Conservation (phyloP, 2,797 vertebrate genomes). For the Galagoides demidoff region DNA sequence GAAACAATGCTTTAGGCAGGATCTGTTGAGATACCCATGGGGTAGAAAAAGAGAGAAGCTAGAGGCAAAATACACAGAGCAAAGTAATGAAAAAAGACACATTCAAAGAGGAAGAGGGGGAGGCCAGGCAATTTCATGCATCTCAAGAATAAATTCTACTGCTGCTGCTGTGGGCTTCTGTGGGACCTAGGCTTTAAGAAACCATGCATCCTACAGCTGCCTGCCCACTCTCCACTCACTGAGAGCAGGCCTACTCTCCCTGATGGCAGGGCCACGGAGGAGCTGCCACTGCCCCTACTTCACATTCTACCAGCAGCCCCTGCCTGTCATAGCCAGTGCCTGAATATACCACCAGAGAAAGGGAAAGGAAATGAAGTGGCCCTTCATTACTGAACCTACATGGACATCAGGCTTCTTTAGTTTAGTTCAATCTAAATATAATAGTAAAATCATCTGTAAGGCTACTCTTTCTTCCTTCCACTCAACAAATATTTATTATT, state of each 20-base stretch:
- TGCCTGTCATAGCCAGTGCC: background rate
- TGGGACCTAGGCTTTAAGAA: background rate
- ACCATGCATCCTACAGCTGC: background rate
- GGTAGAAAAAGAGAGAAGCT: background rate
- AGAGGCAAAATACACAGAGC: too few relatives aligned
- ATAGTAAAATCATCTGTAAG: background rate
- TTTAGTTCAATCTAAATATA: slow-evolving; percentile 11
- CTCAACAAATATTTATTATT: slow-evolving; percentile 30
- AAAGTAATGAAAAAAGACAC: too few relatives aligned
- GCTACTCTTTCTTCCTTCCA: background rate
- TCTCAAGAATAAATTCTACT: background rate
- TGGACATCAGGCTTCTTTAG: slow-evolving; percentile 18
- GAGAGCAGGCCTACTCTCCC: background rate
- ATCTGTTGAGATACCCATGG: background rate
- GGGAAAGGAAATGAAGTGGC: background rate
- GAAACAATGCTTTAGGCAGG: background rate
- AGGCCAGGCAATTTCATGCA: background rate
- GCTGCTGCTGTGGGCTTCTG: background rate
- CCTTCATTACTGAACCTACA: background rate
- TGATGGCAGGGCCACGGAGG: background rate
- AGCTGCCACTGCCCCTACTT: background rate
- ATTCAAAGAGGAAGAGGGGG: background rate
- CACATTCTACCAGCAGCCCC: background rate
- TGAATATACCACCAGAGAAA: background rate
- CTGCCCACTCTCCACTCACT: background rate